Conservation (phyloP, 1,140 invertebrate genomes). For the Helicoverpa zea region DNA sequence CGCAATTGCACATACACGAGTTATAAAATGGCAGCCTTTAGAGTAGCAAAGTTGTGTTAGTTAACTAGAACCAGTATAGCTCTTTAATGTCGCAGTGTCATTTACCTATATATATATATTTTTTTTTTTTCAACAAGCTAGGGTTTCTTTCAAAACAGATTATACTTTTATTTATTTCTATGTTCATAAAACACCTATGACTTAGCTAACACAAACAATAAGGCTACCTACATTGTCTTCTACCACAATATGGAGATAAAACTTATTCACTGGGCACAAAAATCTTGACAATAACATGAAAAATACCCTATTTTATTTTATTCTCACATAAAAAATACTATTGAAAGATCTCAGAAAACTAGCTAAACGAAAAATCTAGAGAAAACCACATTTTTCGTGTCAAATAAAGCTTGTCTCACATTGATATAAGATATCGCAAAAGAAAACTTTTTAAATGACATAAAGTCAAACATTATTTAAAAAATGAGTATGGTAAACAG, state of each 20-base stretch:
- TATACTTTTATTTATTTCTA: neutral
- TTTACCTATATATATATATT: too few species aligned
- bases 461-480: neutral
- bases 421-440: neutral
- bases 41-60: too few species aligned
- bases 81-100: too few species aligned
- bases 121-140: too few species aligned
- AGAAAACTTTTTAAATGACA: neutral
- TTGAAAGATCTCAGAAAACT: neutral
- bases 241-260: neutral
- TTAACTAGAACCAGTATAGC: too few species aligned
- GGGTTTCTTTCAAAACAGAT: too few species aligned
- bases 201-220: neutral
- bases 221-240: neutral
- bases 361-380: conserved; percentile 11
- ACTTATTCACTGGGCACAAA: neutral
- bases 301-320: neutral
- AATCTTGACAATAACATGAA: neutral
- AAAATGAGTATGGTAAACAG: neutral
- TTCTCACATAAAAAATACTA: neutral
- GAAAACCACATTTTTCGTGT: conserved; percentile 12
- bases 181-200: neutral
- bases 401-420: neutral
- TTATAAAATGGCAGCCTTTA: too few species aligned
- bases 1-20: too few species aligned